Conservation (phyloP, 2,113 vertebrate genomes). For the Leptobrachium leishanense region DNA sequence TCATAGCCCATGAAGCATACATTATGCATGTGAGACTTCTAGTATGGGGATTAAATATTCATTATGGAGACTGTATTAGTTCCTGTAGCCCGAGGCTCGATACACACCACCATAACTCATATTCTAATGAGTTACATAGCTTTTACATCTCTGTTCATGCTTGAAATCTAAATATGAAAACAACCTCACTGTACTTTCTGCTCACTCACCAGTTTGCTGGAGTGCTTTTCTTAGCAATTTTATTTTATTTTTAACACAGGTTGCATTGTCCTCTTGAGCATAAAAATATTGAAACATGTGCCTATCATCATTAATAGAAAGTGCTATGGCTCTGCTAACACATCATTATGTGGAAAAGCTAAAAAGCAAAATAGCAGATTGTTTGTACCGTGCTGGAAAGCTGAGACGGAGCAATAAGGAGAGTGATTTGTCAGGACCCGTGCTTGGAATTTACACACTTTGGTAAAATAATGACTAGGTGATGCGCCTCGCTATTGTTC, state of each 20-base stretch:
- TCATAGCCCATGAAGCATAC: conserved; percentile 31
- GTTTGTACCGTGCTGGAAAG: not conserved
- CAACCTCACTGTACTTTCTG: conserved; percentile 22
- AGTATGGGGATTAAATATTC: conserved; percentile 47
- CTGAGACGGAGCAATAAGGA: not conserved
- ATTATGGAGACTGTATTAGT: conserved; percentile 48
- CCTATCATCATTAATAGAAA: not conserved
- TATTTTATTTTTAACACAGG: not conserved
- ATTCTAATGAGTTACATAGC: conserved; percentile 49
- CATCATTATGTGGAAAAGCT: not conserved
- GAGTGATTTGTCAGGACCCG: not conserved
- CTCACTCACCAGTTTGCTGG: not conserved
- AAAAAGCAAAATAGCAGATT: not conserved
- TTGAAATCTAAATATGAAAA: conserved; percentile 50
- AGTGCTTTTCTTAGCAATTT: conserved; percentile 3
- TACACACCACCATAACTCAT: conserved; percentile 44
- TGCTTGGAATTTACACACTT: too few relatives aligned
- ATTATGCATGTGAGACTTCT: conserved; percentile 46
- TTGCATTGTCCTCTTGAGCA: not conserved
- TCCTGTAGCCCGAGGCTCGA: conserved; percentile 34
- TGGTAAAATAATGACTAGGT: too few relatives aligned
- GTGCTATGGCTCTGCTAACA: not conserved
- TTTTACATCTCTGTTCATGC: conserved; percentile 49
- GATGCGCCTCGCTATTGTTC: too few relatives aligned
- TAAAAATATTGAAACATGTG: conserved; percentile 1